Base-by-base conservation (phyloP, 2,888 invertebrate genomes). In the Gortyna flavago region DNA sequence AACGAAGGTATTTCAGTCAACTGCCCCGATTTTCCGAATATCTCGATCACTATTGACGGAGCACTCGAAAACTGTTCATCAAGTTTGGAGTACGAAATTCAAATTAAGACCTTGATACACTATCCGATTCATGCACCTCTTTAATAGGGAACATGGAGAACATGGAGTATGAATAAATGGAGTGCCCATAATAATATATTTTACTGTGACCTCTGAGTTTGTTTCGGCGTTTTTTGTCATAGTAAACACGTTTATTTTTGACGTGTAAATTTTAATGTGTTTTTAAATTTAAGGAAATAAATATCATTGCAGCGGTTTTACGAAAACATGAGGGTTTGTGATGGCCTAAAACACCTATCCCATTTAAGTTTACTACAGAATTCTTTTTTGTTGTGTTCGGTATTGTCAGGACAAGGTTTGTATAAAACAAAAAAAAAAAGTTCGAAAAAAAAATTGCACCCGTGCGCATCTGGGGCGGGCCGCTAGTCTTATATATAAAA, bases 101-200 rank as follows among this genome's bases (percentile, higher is more conserved):
- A 92, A 93, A 94, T 93, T 89, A 91, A 91, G 89, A 89, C 88
- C 87, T 87, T 85, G 84, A 89, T 90, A 88, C 88, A 91, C 90
- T 90, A 89, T 86, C 87, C 86, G 75, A 90, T 93, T 90, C 86
- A 90, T 89, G 91, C 92, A 89, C 87, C 91, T 88, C 72, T 70
- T 77, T 85, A 80, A 84, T 84, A 61, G 79, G 74, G 70, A 73
- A 44, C 44, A 13, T 13, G 44, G 44, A 44, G 16, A 83, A 68
- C 67, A 78, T 72, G 29, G 82, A 83, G 61, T 62, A 76, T 57
- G 13, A 85, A 64, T 57, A 32, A 75, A 81, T 85, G 85, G 76
- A 83, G 65, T 44, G 21, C 13, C 32, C n/a, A 21, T 68, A 7
- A 5, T n/a, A 29, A 38, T n/a, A 61, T 38, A 11, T n/a, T n/a